Percentiles rank a stretch among this genome's conserved stretches.
These are phyloP conservation scores for Psittacula cyanocephala DNA, from an alignment of 2,113 vertebrate species.

Conservation along the genomic window DNA sequence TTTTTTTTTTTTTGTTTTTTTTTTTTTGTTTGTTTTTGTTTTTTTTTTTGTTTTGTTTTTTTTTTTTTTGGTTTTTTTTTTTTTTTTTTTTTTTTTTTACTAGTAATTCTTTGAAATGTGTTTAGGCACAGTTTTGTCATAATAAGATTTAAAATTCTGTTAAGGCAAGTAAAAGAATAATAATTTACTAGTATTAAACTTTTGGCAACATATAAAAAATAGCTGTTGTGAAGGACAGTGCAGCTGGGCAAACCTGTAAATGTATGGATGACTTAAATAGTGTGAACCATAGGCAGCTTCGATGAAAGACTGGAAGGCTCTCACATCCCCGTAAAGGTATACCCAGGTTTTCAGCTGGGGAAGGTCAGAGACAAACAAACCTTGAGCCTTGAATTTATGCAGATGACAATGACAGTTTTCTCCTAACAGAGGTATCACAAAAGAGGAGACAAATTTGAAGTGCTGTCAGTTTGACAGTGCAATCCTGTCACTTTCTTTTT, in stretches of 20 bases:
- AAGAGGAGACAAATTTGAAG: not conserved
- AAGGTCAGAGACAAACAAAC: conserved; percentile 1
- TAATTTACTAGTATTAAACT: not conserved
- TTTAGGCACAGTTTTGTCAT: not conserved
- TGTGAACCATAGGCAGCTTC: not conserved
- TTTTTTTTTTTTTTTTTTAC: not conserved
- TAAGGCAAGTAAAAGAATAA: not conserved
- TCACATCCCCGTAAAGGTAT: not conserved
- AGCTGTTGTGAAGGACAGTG: not conserved
- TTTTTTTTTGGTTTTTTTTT: not conserved
- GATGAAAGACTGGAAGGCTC: not conserved
- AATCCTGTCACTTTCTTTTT: not conserved
- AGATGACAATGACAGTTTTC: rapidly evolving
- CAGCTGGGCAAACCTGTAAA: not conserved
- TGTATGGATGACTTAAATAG: not conserved
- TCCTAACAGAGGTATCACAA: not conserved
- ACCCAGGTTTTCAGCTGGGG: not conserved
- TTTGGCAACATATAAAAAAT: not conserved
- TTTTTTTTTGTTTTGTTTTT: not conserved
- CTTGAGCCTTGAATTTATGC: not conserved
- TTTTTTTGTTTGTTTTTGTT: not conserved
- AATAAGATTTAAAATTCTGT: not conserved
- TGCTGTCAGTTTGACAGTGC: not conserved
- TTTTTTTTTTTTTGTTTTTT: too few species aligned
- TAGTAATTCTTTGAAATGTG: not conserved